Evolutionary conservation across 2,888 invertebrate species (phyloP), one percentile per base, ranked within the genome.

Genomic region (Timema cristinae): DNA sequence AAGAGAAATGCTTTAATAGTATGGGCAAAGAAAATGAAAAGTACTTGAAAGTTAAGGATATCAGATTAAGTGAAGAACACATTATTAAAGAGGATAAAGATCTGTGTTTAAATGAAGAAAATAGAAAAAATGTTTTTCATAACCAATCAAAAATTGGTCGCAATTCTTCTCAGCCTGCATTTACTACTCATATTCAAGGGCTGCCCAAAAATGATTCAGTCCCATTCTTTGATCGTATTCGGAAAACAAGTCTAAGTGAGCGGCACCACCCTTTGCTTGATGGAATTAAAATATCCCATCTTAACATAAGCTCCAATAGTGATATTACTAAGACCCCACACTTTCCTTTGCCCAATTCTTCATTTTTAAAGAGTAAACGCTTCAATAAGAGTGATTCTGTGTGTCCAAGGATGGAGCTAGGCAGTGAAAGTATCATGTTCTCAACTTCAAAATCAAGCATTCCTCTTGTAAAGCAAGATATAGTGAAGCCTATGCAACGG

Each of bases 181-280:
- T 94, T 81, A 90, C 91, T 47, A 87, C 91, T 9, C 88, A 89
- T 73, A 88, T 77, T 9, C 73, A 69, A 50, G 91, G 90, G 9
- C 81, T 89, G 79, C 94, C 94, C 72, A 94, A 94, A 83, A 95
- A 95, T 80, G 94, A 94, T 63, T 94, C 94, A 6, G 95, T 95
- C 76, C 95, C 95, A 50, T 92, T 93, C 81, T 94, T 95, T 83
- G 93, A 93, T 82, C 85, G 95, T 66, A 91, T 94, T 74, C 86
- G 93, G 68, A 94, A 94, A 82, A 91, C 93, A 63, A 93, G 93
- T 77, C 89, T 90, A 72, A 91, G 93, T 70, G 94, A 93, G 82
- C 87, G 92, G 80, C 94, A 90, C 81, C 93, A 93, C 81, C 94
- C 94, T 75, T 92, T 93, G 76, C 83, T 94, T 79, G 91, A 91